Evolutionary conservation across 2,888 invertebrate species (phyloP).

Genomic region (Baccha elongata): DNA sequence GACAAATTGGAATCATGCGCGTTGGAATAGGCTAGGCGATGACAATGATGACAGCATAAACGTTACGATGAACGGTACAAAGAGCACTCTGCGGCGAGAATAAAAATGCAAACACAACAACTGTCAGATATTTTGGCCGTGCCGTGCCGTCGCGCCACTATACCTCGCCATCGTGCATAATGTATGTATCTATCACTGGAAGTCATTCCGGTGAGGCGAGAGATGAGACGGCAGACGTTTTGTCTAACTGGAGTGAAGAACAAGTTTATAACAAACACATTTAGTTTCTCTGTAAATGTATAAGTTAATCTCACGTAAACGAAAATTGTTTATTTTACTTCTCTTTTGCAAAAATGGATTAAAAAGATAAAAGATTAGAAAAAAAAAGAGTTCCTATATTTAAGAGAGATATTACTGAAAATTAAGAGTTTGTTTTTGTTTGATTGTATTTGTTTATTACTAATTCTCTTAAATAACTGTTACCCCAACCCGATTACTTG

Average conservation of each 20-base stretch:
- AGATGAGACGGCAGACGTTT: conserved; percentile 25
- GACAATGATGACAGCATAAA: conserved; percentile 49
- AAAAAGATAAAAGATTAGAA: conserved; percentile 19
- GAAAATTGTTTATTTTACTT: conserved; percentile 17
- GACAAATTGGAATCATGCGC: conserved; percentile 63
- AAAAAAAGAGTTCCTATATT: neutral
- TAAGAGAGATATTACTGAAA: conserved; percentile 9
- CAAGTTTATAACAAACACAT: conserved; percentile 33
- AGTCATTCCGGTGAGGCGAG: conserved; percentile 25
- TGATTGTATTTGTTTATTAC: neutral
- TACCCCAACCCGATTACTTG: neutral
- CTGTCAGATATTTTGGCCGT: conserved; percentile 30
- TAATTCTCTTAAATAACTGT: conserved; percentile 21
- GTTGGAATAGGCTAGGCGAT: conserved; percentile 46
- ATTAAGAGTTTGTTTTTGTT: neutral
- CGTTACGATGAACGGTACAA: conserved; percentile 67
- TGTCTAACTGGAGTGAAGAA: conserved; percentile 65
- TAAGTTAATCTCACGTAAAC: conserved; percentile 42
- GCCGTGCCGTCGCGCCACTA: neutral
- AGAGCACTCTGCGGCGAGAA: conserved; percentile 61
- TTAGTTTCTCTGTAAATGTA: neutral
- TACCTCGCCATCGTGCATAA: neutral
- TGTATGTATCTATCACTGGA: conserved; percentile 60
- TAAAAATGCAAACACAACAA: conserved; percentile 56
- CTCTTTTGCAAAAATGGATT: conserved; percentile 44